Conservation (phyloP, 2,888 invertebrate species). For the Chorisops tibialis region DNA sequence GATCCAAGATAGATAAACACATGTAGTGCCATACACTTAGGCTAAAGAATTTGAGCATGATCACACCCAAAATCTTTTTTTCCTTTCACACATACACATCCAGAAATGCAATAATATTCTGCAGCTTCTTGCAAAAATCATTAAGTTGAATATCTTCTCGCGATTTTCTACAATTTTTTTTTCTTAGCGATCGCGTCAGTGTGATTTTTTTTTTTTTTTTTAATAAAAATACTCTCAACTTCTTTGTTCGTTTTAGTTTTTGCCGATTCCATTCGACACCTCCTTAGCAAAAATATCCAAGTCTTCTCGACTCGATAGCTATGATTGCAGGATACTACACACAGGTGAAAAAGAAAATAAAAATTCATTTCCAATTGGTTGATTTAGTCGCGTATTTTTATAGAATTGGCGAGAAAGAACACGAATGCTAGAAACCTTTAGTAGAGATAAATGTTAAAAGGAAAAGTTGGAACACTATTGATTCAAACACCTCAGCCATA, state of each 20-base stretch:
- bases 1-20: conserved; percentile 29
- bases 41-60: conserved; percentile 21
- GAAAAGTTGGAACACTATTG: too few species aligned
- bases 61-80: conserved; percentile 18
- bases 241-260: too few species aligned
- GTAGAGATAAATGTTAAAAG: too few species aligned
- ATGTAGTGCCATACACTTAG: conserved; percentile 24
- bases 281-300: neutral
- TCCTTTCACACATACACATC: neutral
- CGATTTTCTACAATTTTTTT: neutral
- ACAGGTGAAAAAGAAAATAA: neutral
- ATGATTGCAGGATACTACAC: neutral
- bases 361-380: neutral
- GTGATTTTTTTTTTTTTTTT: conserved; percentile 9
- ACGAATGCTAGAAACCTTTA: too few species aligned
- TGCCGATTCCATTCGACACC: neutral
- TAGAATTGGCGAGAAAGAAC: too few species aligned
- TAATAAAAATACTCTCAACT: neutral
- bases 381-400: too few species aligned
- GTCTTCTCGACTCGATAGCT: too few species aligned
- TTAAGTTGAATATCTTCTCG: too few species aligned
- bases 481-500: too few species aligned
- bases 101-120: too few species aligned
- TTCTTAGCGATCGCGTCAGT: neutral
- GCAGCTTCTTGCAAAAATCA: too few species aligned